phyloP scores from a whole-genome alignment of 1,140 invertebrate genomes.

The Drosophila pectinifera region DNA sequence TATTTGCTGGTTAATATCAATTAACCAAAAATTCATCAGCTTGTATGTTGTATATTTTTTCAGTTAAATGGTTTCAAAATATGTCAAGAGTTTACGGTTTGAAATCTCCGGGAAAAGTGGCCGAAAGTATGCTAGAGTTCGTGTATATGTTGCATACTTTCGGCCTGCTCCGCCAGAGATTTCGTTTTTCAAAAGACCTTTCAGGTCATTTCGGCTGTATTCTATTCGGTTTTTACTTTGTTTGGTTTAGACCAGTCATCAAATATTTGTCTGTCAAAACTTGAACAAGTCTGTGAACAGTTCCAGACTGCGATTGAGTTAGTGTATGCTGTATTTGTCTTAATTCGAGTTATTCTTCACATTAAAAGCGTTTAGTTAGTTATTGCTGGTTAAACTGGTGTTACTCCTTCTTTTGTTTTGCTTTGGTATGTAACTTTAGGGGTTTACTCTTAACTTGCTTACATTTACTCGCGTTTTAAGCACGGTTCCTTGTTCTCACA shows the following conservation, averaged over 20 bases:
- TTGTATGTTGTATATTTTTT: conserved; percentile 10
- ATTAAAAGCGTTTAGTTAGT: conserved; percentile 44
- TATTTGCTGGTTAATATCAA: conserved; percentile 20
- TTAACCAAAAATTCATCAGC: conserved; percentile 25
- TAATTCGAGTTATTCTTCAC: conserved; percentile 32
- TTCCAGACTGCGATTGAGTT: conserved; percentile 1
- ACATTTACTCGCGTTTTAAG: conserved; percentile 5
- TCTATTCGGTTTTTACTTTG: background rate
- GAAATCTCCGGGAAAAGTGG: background rate
- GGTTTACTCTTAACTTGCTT: conserved; percentile 19
- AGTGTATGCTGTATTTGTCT: conserved; percentile 4
- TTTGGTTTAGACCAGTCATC: conserved; percentile 8
- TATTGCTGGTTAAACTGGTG: conserved; percentile 5
- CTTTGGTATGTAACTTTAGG: conserved; percentile 1
- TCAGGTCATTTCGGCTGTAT: background rate
- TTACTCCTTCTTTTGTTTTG: background rate
- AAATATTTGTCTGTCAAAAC: background rate
- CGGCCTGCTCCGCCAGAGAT: background rate
- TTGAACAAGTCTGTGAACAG: conserved; percentile 2
- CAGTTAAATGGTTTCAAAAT: conserved; percentile 20
- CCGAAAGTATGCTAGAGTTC: background rate
- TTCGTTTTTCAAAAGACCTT: background rate
- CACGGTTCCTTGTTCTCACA: conserved; percentile 20
- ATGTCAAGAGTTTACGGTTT: conserved; percentile 2
- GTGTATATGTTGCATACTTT: background rate